Conservation (phyloP, 2,888 invertebrate genomes). For the Incurvaria masculella region DNA sequence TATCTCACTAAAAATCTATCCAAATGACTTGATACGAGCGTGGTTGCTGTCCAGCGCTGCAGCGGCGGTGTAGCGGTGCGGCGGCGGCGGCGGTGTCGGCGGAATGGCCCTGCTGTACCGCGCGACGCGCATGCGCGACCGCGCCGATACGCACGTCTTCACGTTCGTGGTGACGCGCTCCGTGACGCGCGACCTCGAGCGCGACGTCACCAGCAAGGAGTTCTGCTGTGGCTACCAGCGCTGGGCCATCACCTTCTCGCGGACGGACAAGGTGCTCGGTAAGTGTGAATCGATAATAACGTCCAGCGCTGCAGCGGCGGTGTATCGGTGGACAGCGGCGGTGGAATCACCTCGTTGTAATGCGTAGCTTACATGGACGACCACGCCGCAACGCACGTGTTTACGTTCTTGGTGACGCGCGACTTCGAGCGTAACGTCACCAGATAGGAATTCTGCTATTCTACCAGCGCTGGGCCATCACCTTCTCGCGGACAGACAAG, state of each 20-base stretch:
- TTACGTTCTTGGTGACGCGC: slow-evolving; percentile 72
- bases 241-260: slow-evolving; percentile 78
- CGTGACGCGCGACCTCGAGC: slow-evolving; percentile 72
- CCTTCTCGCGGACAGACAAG: slow-evolving; percentile 72
- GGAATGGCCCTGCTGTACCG: slow-evolving; percentile 77
- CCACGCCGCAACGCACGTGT: slow-evolving; percentile 80
- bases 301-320: background rate
- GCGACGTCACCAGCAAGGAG: slow-evolving; percentile 79
- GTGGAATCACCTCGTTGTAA: no score
- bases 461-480: slow-evolving; percentile 79
- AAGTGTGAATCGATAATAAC: no score
- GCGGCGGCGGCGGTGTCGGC: slow-evolving; percentile 43
- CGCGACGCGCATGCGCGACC: slow-evolving; percentile 78
- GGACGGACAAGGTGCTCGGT: slow-evolving; percentile 68
- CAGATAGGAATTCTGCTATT: slow-evolving; percentile 78
- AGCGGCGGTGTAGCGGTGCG: background rate
- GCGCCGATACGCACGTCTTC: slow-evolving; percentile 79
- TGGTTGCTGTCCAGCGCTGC: no score
- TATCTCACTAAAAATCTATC: no score
- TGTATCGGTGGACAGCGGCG: no score
- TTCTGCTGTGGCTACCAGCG: slow-evolving; percentile 78
- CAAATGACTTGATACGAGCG: no score
- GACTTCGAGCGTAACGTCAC: slow-evolving; percentile 78
- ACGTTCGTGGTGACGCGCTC: slow-evolving; percentile 79
- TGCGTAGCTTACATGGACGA: no score